Conservation (phyloP, 1,140 invertebrate species). For the Diabrotica undecimpunctata region DNA sequence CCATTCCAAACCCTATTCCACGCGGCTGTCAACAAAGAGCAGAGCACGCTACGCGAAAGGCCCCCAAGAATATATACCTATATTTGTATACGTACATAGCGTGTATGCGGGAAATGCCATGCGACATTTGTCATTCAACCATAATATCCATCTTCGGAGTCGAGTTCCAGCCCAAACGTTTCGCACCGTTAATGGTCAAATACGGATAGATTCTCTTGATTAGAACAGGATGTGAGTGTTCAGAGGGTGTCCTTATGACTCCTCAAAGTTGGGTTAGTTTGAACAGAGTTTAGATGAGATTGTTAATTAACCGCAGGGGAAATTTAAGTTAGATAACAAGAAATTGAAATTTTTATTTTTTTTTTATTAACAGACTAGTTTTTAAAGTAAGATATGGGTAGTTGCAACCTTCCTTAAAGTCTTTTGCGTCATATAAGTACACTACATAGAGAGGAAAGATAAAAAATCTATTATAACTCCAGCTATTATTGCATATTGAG, state of each 20-base stretch:
- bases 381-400: too few species aligned
- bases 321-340: too few species aligned
- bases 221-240: background rate
- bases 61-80: background rate
- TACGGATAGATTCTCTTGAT: background rate
- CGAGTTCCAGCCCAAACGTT: background rate
- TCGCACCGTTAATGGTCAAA: background rate
- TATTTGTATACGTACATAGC: background rate
- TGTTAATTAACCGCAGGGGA: too few species aligned
- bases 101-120: background rate
- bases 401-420: too few species aligned
- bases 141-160: background rate
- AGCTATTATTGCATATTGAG: too few species aligned
- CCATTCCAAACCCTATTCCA: background rate
- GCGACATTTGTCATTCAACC: constrained; percentile 1
- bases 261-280: too few species aligned
- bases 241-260: background rate
- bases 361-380: too few species aligned
- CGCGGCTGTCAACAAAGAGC: background rate
- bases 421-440: too few species aligned
- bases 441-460: too few species aligned
- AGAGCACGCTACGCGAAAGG: background rate
- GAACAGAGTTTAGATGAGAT: too few species aligned
- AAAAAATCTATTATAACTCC: too few species aligned
- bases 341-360: too few species aligned